phyloP scores from a whole-genome alignment of 1,140 invertebrate species.

The Ruditapes philippinarum region DNA sequence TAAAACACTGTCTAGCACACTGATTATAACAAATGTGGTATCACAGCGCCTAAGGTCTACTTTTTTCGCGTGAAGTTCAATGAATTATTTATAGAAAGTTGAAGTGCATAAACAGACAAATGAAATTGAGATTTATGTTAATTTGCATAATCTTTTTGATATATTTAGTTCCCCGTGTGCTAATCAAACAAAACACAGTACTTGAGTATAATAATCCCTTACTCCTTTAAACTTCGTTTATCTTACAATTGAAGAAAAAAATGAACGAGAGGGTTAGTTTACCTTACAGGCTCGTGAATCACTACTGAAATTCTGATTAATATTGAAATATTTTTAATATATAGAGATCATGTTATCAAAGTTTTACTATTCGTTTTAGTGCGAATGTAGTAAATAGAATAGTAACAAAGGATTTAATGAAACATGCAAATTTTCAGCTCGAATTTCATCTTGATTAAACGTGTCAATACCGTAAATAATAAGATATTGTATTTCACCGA shows the following conservation, averaged over 20 bases:
- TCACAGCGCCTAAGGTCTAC: too few relatives aligned
- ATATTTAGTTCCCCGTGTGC: neutral
- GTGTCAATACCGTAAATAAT: neutral
- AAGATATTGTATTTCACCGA: neutral
- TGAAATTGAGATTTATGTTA: slow-evolving; percentile 18
- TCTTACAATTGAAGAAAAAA: neutral
- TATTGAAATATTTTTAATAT: neutral
- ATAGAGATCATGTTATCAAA: neutral
- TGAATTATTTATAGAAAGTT: too few relatives aligned
- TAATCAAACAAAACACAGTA: neutral
- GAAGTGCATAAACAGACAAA: slow-evolving; percentile 1
- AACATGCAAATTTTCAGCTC: slow-evolving; percentile 7
- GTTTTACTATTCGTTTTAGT: neutral
- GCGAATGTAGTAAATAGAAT: neutral
- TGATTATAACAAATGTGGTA: too few relatives aligned
- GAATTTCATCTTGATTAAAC: slow-evolving; percentile 25
- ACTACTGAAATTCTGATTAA: neutral
- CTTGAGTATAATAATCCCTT: neutral
- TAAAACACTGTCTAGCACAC: too few relatives aligned
- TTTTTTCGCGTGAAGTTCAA: too few relatives aligned
- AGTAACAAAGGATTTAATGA: neutral
- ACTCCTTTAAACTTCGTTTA: slow-evolving; percentile 6
- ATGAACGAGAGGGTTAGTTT: neutral
- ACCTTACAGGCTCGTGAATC: neutral
- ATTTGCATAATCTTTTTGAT: slow-evolving; percentile 17